These are phyloP conservation scores for Smittia aterrima DNA, from an alignment of 2,888 invertebrate species.

Conservation along the genomic window DNA sequence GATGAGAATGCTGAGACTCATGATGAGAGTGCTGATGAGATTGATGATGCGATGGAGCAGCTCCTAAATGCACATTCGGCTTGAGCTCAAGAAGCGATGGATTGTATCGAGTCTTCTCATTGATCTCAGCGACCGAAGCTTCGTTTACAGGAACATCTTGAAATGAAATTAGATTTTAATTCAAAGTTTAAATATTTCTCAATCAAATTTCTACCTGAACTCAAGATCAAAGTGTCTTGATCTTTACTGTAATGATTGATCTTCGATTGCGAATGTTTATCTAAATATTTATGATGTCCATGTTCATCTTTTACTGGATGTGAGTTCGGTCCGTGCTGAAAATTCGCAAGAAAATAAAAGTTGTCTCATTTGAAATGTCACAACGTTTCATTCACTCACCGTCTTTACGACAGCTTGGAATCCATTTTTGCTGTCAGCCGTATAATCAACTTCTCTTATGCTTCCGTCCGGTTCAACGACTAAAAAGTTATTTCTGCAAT, in stretches of 20 bases:
- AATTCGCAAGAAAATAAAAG: not conserved
- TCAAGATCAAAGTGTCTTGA: constrained; percentile 53
- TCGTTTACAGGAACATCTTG: constrained; percentile 28
- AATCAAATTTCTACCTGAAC: constrained; percentile 47
- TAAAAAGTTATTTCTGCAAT: constrained; percentile 49
- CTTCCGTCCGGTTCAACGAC: constrained; percentile 65
- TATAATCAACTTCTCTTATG: constrained; percentile 57
- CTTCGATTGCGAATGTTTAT: constrained; percentile 52
- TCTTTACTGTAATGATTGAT: constrained; percentile 54
- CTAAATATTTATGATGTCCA: constrained; percentile 45
- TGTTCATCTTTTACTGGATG: constrained; percentile 43
- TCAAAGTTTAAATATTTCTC: not conserved
- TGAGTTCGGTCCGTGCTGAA: constrained; percentile 50
- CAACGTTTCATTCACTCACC: not conserved
- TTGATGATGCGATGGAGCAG: not conserved
- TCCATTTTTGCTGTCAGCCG: constrained; percentile 58
- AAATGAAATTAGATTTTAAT: not conserved
- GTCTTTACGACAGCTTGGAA: constrained; percentile 59
- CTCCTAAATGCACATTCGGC: constrained; percentile 20
- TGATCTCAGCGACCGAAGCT: constrained; percentile 26
- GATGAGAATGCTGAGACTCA: not conserved
- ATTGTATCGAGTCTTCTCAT: constrained; percentile 30
- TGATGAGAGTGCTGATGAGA: not conserved
- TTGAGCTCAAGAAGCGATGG: constrained; percentile 28
- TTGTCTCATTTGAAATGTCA: not conserved